Conservation (phyloP, 2,888 invertebrate species). For the Thyatira batis region DNA sequence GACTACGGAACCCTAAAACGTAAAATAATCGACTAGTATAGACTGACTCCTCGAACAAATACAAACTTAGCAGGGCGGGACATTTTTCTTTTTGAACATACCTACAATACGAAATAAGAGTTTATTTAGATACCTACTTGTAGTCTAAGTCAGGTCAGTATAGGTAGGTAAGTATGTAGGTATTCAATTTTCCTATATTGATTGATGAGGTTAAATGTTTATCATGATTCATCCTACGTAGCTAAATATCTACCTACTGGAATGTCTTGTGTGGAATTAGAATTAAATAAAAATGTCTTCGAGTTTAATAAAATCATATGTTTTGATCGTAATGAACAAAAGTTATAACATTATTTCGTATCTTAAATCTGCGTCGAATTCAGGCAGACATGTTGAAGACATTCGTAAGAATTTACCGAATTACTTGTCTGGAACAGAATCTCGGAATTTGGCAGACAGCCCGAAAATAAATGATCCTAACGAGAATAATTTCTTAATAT, state of each 20-base stretch:
- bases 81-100: no score
- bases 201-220: neutral
- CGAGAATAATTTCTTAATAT: conserved; percentile 60
- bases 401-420: conserved; percentile 57
- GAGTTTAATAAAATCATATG: conserved; percentile 37
- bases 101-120: no score
- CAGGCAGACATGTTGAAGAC: conserved; percentile 50
- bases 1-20: no score
- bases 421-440: conserved; percentile 52
- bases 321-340: conserved; percentile 34
- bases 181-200: no score
- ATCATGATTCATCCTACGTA: neutral
- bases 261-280: no score
- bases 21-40: no score
- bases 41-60: no score
- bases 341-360: conserved; percentile 42
- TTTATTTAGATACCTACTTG: no score
- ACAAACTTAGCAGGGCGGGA: no score
- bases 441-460: conserved; percentile 62
- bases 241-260: no score
- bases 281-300: conserved; percentile 6
- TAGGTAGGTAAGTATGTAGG: no score
- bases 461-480: conserved; percentile 45
- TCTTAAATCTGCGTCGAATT: conserved; percentile 35
- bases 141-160: no score